Percentiles rank a stretch among this genome's conserved stretches.
These are phyloP conservation scores for Rotaria macrura DNA, from an alignment of 2,888 invertebrate genomes.

Conservation along the genomic window DNA sequence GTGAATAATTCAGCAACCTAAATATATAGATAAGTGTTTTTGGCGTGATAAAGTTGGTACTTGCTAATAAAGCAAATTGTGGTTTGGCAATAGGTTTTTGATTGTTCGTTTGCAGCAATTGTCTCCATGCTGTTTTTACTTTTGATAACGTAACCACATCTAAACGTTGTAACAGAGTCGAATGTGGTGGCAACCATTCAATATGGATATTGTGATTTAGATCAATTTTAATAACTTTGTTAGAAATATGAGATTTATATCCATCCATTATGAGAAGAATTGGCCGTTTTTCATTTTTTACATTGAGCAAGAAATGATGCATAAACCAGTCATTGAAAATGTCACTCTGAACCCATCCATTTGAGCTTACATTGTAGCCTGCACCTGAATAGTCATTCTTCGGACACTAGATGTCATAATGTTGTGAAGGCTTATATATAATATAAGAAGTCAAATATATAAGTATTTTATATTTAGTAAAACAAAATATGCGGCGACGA, in stretches of 20 bases:
- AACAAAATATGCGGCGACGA: too few species aligned
- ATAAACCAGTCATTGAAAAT: constrained; percentile 34
- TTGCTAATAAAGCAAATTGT: too few species aligned
- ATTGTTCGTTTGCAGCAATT: too few species aligned
- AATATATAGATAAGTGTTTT: too few species aligned
- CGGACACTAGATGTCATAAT: too few species aligned
- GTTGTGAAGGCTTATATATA: too few species aligned
- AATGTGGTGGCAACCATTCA: constrained; percentile 32
- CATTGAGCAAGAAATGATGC: constrained; percentile 27
- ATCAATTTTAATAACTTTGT: constrained; percentile 14
- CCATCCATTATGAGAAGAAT: constrained; percentile 33
- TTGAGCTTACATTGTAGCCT: not conserved
- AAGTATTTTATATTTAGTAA: too few species aligned
- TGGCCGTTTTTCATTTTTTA: not conserved
- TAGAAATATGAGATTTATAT: constrained; percentile 30
- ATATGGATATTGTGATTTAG: constrained; percentile 29
- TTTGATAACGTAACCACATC: constrained; percentile 17
- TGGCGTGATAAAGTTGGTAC: too few species aligned
- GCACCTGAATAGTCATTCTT: not conserved
- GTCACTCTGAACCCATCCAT: constrained; percentile 29
- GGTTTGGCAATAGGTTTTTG: too few species aligned
- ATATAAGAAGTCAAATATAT: too few species aligned
- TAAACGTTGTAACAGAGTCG: constrained; percentile 30
- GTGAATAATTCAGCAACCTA: too few species aligned
- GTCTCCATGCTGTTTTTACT: too few species aligned